Evolutionary conservation across 2,797 vertebrate genomes (phyloP).

Genomic region (Rallus crepitans): DNA sequence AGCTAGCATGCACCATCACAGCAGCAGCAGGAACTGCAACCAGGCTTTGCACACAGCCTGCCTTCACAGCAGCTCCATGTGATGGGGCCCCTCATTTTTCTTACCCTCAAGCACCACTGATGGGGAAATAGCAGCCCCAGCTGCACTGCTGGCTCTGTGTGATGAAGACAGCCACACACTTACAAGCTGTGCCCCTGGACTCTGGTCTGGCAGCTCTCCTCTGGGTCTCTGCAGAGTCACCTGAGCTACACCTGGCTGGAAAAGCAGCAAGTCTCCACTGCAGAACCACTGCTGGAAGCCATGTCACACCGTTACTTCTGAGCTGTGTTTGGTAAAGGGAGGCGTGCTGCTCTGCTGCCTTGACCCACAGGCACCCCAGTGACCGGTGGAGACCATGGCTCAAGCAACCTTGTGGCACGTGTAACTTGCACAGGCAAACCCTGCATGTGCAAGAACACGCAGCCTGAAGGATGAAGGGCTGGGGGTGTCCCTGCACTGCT

Average conservation of each 20-base stretch:
- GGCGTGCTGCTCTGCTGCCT: neutral
- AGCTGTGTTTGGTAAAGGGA: fast-evolving
- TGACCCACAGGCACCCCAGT: neutral
- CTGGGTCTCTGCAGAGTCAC: fast-evolving
- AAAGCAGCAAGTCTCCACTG: neutral
- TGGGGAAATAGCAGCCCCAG: neutral
- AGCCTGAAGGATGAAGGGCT: neutral
- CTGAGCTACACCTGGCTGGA: fast-evolving
- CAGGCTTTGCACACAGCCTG: fast-evolving
- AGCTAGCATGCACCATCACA: neutral
- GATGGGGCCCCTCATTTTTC: fast-evolving
- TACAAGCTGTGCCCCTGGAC: fast-evolving
- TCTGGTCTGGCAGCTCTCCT: fast-evolving
- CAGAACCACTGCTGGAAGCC: neutral
- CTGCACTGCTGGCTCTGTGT: neutral
- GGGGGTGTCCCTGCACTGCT: fast-evolving
- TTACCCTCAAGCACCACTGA: neutral
- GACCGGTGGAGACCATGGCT: fast-evolving
- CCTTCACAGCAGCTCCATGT: fast-evolving
- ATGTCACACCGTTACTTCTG: fast-evolving
- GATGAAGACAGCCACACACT: fast-evolving
- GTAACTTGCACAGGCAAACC: fast-evolving
- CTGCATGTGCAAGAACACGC: fast-evolving
- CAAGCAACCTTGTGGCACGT: neutral
- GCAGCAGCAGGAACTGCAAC: neutral